Evolutionary conservation across 2,113 vertebrate species (phyloP).

Genomic region (Xenopus tropicalis): UCB_Xtro_10.0 CM004448.2:136740501-136741000

Average conservation of each 20-base stretch:
- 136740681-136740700: constrained; percentile 29
- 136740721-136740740: neutral
- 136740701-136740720: constrained; percentile 19
- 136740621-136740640: constrained; percentile 26
- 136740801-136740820: neutral
- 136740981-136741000: no score
- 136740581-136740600: constrained; percentile 19
- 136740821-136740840: constrained; percentile 6
- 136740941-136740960: neutral
- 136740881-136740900: neutral
- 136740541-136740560: constrained; percentile 3
- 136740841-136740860: neutral
- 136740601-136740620: constrained; percentile 23
- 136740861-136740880: neutral
- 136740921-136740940: neutral
- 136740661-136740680: constrained; percentile 1
- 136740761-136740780: constrained; percentile 11
- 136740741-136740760: neutral
- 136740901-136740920: neutral
- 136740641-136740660: constrained; percentile 18
- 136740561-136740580: constrained; percentile 5
- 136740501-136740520: no score
- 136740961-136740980: no score
- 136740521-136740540: neutral
- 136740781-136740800: constrained; percentile 9